Base-by-base conservation (phyloP, 2,113 vertebrate species). In the Poicephalus meyeri region DNA sequence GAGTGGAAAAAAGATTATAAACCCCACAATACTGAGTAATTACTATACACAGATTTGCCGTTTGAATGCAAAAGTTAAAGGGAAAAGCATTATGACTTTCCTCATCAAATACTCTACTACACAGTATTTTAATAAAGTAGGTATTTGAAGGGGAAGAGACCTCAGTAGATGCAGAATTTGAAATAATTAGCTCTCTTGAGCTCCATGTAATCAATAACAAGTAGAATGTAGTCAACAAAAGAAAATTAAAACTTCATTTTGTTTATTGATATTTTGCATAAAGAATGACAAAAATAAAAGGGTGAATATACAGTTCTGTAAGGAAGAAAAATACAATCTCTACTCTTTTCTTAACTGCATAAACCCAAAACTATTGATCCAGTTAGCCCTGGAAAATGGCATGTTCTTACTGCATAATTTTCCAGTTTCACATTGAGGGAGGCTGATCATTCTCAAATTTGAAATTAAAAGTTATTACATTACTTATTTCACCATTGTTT, bases 111-210 rank as follows among this genome's bases (percentile, higher is more conserved):
- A 78, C 18, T 64, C 35, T 35, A 17, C 9, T n/a, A 61, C 44
- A 86, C 55, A 89, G 31, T 52, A 91, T 47, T 92, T 92, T 68
- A 71, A 37, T 13, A 56, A 5, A 60, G 25, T 26, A 55, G 35
- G 53, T 86, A 86, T 91, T 80, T 80, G 42, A 93, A 69, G 18
- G 10, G 13, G 39, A 91, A 76, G 41, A 86, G 19, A 53, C 10
- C 33, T 82, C 55, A 69, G 56, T 10, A 85, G 47, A 41, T 23
- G 56, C 19, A 92, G 29, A 89, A 44, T 70, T 82, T 53, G 31
- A 95, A 92, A 93, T 86, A 93, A 95, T 93, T 88, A 91, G 70
- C 61, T 95, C 86, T 92, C 88, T 66, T 90, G 86, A 95, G 89
- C 28, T 69, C 44, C 41, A 65, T 52, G 6, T 50, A 91, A 96